phyloP scores from a whole-genome alignment of 2,113 vertebrate species.

The Menidia beryllina region DNA sequence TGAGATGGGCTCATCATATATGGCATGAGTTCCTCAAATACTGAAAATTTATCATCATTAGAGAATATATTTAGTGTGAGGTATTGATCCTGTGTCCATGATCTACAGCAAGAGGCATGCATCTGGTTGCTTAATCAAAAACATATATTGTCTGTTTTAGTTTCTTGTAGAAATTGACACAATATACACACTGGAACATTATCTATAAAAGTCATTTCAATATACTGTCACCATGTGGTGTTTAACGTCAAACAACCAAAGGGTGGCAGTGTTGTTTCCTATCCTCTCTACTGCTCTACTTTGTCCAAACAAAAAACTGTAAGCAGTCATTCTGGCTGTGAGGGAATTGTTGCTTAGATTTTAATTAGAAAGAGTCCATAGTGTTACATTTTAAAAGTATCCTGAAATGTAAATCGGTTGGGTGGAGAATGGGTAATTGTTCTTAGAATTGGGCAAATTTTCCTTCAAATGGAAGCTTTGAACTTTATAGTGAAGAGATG shows the following conservation, averaged over 20 bases:
- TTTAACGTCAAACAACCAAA: slow-evolving; percentile 34
- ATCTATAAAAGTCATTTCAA: background rate
- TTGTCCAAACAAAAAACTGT: too few species aligned
- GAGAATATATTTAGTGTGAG: background rate
- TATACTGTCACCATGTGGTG: background rate
- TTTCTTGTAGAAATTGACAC: background rate
- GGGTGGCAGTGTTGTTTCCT: slow-evolving; percentile 57
- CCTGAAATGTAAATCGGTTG: too few species aligned
- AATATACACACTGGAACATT: background rate
- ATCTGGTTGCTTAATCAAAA: background rate
- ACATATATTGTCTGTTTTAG: background rate
- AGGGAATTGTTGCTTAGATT: too few species aligned
- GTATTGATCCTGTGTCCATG: background rate
- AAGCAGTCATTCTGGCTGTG: too few species aligned
- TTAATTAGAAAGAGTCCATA: too few species aligned
- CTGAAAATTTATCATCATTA: background rate
- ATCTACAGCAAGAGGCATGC: background rate
- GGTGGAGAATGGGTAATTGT: too few species aligned
- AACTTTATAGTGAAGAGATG: too few species aligned
- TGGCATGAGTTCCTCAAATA: background rate
- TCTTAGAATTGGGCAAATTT: too few species aligned
- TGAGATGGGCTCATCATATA: background rate
- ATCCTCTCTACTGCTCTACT: background rate
- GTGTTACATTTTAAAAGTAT: too few species aligned
- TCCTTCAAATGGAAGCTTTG: too few species aligned